Base-by-base conservation (phyloP, 2,888 invertebrate species). In the Elmis aenea region DNA sequence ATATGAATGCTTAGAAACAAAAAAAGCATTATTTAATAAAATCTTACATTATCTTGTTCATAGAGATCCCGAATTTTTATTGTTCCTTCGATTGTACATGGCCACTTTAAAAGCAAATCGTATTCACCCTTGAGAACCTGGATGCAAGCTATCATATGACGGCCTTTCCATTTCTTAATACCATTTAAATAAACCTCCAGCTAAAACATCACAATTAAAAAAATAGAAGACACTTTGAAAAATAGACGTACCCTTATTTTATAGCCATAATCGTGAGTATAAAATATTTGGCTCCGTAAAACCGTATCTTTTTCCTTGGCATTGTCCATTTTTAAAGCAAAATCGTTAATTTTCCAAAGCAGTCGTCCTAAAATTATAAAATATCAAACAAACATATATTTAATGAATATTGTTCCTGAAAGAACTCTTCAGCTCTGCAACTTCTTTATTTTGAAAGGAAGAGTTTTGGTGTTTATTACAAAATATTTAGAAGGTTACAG, bases 101-200 rank as follows among this genome's bases (percentile, higher is more conserved):
- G 86, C 85, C 85, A 86, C 45, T 74, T 71, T 35, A 85, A 65
- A 28, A 85, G 59, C 1, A 81, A 68, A 67, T 86, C 86, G 65
- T 80, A 85, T 16, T 81, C 79, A 0, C 85, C 85, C 2, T 75
- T 73, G 15, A 84, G 69, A 1, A 84, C 75, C 26, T 80, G 76
- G 23, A 85, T 68, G 1, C 81, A 81, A 5, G 81, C 76, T 23
- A 85, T 79, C 28, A 84, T 62, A 57, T 86, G 81, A 0, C 85
- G 73, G 0, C 82, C 84, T 55, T 76, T 81, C 85, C 85, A 85
- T 43, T 81, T 82, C 18, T 85, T 84, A 29, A 81, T 74, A 3
- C 86, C 86, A 59, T 86, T 85, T 13, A 85, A 62, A 57, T 78
- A 76, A 1, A 84, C 61, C 51, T 85, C 77, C 13, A 83, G 69